Evolutionary conservation across 2,888 invertebrate species (phyloP).

Genomic region (Palloptera scutellata): DNA sequence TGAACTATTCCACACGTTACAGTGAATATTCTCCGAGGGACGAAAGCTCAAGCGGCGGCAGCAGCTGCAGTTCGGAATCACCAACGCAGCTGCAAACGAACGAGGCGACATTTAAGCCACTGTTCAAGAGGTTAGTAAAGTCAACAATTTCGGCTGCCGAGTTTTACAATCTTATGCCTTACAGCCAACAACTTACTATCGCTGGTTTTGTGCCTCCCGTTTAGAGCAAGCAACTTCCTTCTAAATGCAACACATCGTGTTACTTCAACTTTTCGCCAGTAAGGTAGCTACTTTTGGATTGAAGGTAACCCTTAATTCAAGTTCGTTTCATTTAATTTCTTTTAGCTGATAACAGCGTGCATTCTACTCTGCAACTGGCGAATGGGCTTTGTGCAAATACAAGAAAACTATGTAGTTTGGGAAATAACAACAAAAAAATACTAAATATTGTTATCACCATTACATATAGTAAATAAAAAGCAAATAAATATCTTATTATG

Average conservation of each 20-base stretch:
- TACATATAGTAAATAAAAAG: not conserved
- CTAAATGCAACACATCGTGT: not conserved
- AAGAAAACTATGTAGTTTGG: too few relatives aligned
- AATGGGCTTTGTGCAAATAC: too few relatives aligned
- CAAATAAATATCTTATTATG: not conserved
- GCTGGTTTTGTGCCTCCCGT: conserved; percentile 80
- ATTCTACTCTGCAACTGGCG: too few relatives aligned
- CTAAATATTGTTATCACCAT: not conserved
- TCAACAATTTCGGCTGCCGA: not conserved
- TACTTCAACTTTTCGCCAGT: not conserved
- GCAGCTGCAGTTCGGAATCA: conserved; percentile 45
- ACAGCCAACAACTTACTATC: conserved; percentile 73
- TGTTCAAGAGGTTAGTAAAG: conserved; percentile 81
- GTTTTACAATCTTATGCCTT: conserved; percentile 24
- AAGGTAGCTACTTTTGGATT: conserved; percentile 23
- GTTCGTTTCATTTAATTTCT: too few relatives aligned
- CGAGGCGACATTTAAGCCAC: conserved; percentile 79
- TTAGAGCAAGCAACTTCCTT: conserved; percentile 62
- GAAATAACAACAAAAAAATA: too few relatives aligned
- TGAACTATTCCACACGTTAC: conserved; percentile 46
- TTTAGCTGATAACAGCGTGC: too few relatives aligned
- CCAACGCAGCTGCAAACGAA: conserved; percentile 40
- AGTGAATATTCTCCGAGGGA: conserved; percentile 57
- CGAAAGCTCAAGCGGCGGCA: conserved; percentile 50
- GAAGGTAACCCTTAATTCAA: not conserved